Base-by-base conservation (phyloP, 2,113 vertebrate genomes). In the Anguilla japonica region DNA sequence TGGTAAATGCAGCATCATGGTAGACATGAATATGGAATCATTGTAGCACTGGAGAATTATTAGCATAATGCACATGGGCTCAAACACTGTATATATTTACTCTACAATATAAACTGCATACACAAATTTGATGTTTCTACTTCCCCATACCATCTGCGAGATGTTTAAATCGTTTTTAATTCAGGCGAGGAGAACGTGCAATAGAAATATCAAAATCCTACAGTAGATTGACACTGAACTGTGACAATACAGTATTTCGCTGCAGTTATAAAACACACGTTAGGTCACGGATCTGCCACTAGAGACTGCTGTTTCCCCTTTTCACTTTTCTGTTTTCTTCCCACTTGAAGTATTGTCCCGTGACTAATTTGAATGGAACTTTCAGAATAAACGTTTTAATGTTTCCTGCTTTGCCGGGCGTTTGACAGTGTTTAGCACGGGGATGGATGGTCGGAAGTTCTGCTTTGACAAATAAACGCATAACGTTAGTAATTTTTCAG, bases 301-400 rank as follows among this genome's bases (percentile, higher is more conserved):
- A 92, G 91, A 86, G 82, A 89, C 26, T 86, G 84, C 88, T 93
- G 89, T 91, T 67, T 63, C 91, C 50, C 41, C 57, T 22, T 18
- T 50, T 57, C 81, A 26, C 85, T 83, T 22, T 41, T 86, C 46
- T 84, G 88, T 88, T 89, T 84, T 85, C 81, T 83, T 82, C 79
- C 83, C 88, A 87, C 41, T 26, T 29, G 56, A 57, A 79, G 71
- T 5, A 80, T 88, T 87, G 91, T 96, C 95, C 90, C 95, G 94
- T 96, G 95, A 96, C 95, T 90, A 91, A 92, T 92, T 92, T 92
- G 91, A 92, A 92, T 89, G 92, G 92, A 94, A 94, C 91, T 94
- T 95, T 91, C 79, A 88, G 89, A 88, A 90, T 88, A 90, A 89
- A 90, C 87, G 79, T 78, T 78, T 71, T 57, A 84, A 88, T 92